Percentiles rank a stretch among this genome's conserved stretches.
phyloP scores from a whole-genome alignment of 2,113 vertebrate species.

The Psophia crepitans region DNA sequence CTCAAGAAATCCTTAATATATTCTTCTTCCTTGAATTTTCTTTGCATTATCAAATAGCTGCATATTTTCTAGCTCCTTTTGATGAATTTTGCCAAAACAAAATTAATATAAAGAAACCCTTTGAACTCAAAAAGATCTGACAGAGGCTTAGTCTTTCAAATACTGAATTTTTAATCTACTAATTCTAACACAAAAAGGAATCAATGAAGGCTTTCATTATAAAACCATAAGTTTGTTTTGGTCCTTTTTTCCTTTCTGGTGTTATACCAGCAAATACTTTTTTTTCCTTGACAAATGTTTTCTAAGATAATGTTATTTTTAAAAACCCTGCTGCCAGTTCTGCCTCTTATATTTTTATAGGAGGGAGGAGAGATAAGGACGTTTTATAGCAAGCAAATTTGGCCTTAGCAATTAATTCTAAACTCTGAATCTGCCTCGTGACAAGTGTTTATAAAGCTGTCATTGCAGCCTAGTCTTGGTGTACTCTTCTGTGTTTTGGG shows the following conservation, averaged over 20 bases:
- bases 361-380: background rate
- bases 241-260: background rate
- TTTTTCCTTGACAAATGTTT: background rate
- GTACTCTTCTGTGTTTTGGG: background rate
- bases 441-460: background rate
- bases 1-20: background rate
- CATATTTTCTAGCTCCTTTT: background rate
- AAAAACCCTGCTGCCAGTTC: background rate
- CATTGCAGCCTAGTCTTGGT: background rate
- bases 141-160: background rate
- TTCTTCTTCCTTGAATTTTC: background rate
- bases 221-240: background rate
- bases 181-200: background rate
- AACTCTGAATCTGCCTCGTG: background rate
- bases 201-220: background rate
- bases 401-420: background rate
- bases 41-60: conserved; percentile 4
- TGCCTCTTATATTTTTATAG: background rate
- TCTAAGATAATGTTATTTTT: background rate
- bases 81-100: conserved; percentile 12
- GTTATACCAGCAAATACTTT: background rate
- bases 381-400: background rate
- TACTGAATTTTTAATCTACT: background rate
- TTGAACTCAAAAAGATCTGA: background rate
- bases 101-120: background rate